A percentile compares a stretch with the other conserved stretches of the same genome.
These are phyloP conservation scores for Forbesichthys papilliferus DNA, from an alignment of 2,113 vertebrate genomes.

Conservation along the genomic window DNA sequence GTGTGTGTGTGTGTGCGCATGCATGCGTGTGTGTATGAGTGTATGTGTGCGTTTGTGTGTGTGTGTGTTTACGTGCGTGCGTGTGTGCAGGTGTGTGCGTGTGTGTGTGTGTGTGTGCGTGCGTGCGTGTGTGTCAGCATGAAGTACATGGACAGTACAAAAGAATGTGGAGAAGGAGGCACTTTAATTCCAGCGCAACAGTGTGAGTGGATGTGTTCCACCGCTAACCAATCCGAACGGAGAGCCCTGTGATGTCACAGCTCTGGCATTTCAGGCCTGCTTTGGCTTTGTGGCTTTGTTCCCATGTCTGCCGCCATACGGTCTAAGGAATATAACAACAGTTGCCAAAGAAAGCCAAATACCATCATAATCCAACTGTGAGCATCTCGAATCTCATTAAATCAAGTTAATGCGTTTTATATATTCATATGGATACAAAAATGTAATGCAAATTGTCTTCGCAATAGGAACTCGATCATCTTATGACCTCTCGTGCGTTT, in stretches of 20 bases:
- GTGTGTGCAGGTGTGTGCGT: not conserved
- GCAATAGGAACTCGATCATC: too few relatives aligned
- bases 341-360: not conserved
- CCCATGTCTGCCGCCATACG: too few relatives aligned
- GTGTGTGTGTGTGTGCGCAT: too few relatives aligned
- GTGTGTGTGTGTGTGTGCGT: not conserved
- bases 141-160: conserved; percentile 32
- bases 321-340: not conserved
- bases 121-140: conserved; percentile 40
- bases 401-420: not conserved
- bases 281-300: too few relatives aligned
- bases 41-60: too few relatives aligned
- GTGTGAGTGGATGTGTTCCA: conserved; percentile 19
- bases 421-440: not conserved
- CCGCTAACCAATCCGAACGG: not conserved
- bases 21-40: too few relatives aligned
- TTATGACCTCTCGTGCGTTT: too few relatives aligned
- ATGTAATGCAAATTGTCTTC: not conserved
- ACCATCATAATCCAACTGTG: not conserved
- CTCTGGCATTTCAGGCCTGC: too few relatives aligned
- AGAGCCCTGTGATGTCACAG: too few relatives aligned
- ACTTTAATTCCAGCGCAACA: conserved; percentile 13
- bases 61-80: too few relatives aligned
- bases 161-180: conserved; percentile 31
- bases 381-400: not conserved